Conservation (phyloP, 2,888 invertebrate species). For the Himalopsyche anomala region DNA sequence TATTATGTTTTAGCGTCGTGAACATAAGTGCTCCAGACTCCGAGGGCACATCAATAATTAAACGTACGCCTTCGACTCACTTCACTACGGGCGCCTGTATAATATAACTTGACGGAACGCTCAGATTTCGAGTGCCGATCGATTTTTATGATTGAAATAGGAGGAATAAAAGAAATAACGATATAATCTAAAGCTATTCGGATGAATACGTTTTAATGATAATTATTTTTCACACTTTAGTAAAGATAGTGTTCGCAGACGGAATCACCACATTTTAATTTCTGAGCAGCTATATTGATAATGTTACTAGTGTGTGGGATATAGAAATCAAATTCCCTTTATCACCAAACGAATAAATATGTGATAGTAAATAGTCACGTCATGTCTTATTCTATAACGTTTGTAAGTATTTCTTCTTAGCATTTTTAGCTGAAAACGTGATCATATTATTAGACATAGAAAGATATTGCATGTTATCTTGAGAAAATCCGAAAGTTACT, state of each 20-base stretch:
- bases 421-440: too few species aligned
- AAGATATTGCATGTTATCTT: too few species aligned
- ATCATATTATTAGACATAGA: too few species aligned
- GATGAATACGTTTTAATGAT: not conserved
- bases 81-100: conserved; percentile 56
- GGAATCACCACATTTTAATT: conserved; percentile 3
- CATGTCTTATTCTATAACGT: too few species aligned
- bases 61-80: conserved; percentile 46
- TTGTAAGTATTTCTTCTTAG: too few species aligned
- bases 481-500: too few species aligned
- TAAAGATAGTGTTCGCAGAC: not conserved
- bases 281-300: not conserved
- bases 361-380: not conserved
- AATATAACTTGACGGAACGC: conserved; percentile 38
- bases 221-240: conserved; percentile 15
- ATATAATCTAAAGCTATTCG: not conserved
- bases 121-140: not conserved
- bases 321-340: not conserved
- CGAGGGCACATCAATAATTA: conserved; percentile 60
- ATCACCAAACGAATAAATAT: not conserved
- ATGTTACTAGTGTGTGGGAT: not conserved
- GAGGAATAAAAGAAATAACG: not conserved
- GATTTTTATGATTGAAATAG: not conserved
- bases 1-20: conserved; percentile 43
- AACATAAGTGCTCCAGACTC: conserved; percentile 53